Base-by-base conservation (phyloP, 2,797 vertebrate genomes). In the Eleutherodactylus coqui region DNA sequence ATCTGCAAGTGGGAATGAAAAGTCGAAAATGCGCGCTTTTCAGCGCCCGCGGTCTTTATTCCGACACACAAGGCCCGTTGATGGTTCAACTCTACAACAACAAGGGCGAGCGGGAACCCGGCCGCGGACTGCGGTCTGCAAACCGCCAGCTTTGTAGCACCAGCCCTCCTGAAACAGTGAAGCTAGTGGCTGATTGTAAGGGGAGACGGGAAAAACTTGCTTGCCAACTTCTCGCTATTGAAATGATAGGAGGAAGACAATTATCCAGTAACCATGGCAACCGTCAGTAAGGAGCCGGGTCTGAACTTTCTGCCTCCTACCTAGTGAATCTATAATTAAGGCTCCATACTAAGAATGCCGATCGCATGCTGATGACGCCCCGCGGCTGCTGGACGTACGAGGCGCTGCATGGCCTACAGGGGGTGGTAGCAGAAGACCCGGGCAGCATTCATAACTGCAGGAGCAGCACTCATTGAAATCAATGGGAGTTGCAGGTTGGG, bases 201-300 rank as follows among this genome's bases (percentile, higher is more conserved):
- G 51, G 3, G 3, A 72, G 49, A 55, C 80, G 41, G 67, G 67
- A 72, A 82, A 73, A 73, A 82, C 80, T 41, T 10, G 80, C 53
- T 72, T 16, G n/a, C 45, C 69, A 24, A 19, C 41, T 34, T 55
- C 38, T 70, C 17, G 64, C 47, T 72, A 82, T 53, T 55, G 32
- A 82, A 43, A 45, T 32, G 17, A 64, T 32, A 62, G 14, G 9
- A 27, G 1, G 16, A 60, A 45, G 32, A 53, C 64, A 82, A 82
- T 82, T 82, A 82, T 69, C 45, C 29, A 55, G 79, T 82, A 72
- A 55, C 80, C 21, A 82, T 82, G 80, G 80, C 53, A 82, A 82
- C 80, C 6, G 51, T 21, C 24, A 13, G 34, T 73, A 73, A 55
- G n/a, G 67, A 82, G 79, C 24, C 24, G 32, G 45, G 49, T 80